Percentiles rank a stretch among this genome's conserved stretches.
Conservation (phyloP, 2,113 vertebrate genomes). For the Elanus axillaris region DNA sequence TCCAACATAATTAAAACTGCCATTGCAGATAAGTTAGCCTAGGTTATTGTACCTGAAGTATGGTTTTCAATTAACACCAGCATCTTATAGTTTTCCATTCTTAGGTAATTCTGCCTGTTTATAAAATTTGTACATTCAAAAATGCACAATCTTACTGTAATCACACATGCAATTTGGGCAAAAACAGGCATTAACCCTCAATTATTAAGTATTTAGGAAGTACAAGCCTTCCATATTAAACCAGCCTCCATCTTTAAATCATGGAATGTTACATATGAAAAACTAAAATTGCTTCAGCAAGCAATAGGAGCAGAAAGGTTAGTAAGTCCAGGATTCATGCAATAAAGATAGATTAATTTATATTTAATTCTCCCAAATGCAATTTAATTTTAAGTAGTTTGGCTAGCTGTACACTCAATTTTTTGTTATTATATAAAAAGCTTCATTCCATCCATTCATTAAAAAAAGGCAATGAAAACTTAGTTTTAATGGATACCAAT, state of each 20-base stretch:
- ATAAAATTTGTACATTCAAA: not conserved
- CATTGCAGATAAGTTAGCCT: not conserved
- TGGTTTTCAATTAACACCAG: not conserved
- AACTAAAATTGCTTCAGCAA: not conserved
- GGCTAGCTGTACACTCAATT: not conserved
- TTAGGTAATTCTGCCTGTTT: not conserved
- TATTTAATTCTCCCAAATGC: not conserved
- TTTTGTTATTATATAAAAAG: conserved; percentile 5
- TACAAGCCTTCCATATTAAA: not conserved
- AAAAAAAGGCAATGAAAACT: not conserved
- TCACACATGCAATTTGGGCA: not conserved
- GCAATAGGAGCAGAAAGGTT: not conserved
- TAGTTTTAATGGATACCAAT: conserved; percentile 5
- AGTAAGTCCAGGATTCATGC: not conserved
- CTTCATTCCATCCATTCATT: not conserved
- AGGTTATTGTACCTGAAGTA: not conserved
- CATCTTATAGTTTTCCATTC: not conserved
- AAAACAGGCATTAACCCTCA: not conserved
- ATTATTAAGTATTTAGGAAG: not conserved
- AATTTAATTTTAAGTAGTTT: conserved; percentile 24
- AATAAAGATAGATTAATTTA: conserved; percentile 17
- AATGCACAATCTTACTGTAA: not conserved
- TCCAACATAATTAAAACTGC: not conserved
- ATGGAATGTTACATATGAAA: not conserved
- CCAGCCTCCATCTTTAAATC: not conserved